Base-by-base conservation (phyloP, 2,888 invertebrate species). In the Eudasyphora cyanicolor region DNA sequence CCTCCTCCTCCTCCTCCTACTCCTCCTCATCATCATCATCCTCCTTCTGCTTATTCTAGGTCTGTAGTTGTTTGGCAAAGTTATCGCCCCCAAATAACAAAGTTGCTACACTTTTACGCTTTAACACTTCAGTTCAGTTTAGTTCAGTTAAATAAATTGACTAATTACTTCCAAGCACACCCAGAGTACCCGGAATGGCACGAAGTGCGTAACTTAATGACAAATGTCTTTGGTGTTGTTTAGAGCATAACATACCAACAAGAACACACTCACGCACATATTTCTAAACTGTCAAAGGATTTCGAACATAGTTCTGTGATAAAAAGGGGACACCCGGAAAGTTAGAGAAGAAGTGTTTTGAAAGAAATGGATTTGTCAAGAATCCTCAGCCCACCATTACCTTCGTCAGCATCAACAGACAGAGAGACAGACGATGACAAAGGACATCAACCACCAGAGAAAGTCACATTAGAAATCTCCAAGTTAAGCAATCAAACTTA, bases 61-160 rank as follows among this genome's bases (percentile, higher is more conserved):
- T n/a, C n/a, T n/a, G 5, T 35, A 35, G 21, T 51, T 51, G 51
- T 8, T 24, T 17, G 60, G 60, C n/a, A 60, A 29, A 60, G n/a
- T n/a, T n/a, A n/a, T n/a, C n/a, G n/a, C n/a, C n/a, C n/a, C n/a
- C n/a, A n/a, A n/a, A n/a, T n/a, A n/a, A 17, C 38, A n/a, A 57
- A 57, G 57, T 27, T 57, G n/a, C 69, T n/a, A 60, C 67, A 42
- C 62, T 60, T 79, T 64, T 70, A 79, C 79, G 69, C 49, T 76
- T 79, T 79, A 70, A 69, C 76, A 69, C 69, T 62, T 69, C 51
- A 21, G 64, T 42, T 32, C n/a, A n/a, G n/a, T 19, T 24, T 21
- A 2, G 10, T 24, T 4, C 32, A 32, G 17, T 75, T 76, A 73
- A 76, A 69, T 79, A 82, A 32, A 82, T 82, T 79, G 71, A 74